Conservation (phyloP, 2,113 vertebrate species). For the Oncorhynchus masou region DNA sequence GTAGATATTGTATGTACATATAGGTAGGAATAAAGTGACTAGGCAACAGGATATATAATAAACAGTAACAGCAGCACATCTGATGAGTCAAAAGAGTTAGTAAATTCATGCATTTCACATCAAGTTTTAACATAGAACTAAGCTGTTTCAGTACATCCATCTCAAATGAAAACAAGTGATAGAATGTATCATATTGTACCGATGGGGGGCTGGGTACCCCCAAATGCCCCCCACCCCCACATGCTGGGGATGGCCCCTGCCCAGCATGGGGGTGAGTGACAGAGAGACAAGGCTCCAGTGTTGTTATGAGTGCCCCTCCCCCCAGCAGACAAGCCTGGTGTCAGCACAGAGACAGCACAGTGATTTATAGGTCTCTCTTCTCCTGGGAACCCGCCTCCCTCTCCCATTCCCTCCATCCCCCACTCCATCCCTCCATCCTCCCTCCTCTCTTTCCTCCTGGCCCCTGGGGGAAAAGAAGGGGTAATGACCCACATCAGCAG, state of each 20-base stretch:
- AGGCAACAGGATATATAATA: too few relatives aligned
- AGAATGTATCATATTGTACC: too few relatives aligned
- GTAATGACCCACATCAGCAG: conserved; percentile 80
- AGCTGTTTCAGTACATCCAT: neutral
- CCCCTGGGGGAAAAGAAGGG: conserved; percentile 64
- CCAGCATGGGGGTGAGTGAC: conserved; percentile 60
- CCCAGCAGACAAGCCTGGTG: conserved; percentile 73
- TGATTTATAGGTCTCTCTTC: conserved; percentile 77
- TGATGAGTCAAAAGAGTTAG: too few relatives aligned
- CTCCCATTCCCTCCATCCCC: too few relatives aligned
- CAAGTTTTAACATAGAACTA: neutral
- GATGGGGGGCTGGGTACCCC: too few relatives aligned
- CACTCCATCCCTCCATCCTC: neutral
- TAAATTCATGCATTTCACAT: neutral
- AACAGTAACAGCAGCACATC: too few relatives aligned
- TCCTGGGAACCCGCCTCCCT: conserved; percentile 42
- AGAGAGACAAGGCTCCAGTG: conserved; percentile 65
- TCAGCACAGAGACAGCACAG: conserved; percentile 68
- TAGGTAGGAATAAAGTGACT: too few relatives aligned
- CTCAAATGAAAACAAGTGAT: too few relatives aligned
- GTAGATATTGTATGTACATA: too few relatives aligned
- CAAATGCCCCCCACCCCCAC: conserved; percentile 1
- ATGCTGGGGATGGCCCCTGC: conserved; percentile 40
- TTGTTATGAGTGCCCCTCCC: conserved; percentile 51
- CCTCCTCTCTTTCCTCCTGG: conserved; percentile 20